Conservation (phyloP, 1,140 invertebrate genomes). For the Lepidurus couesii region DNA sequence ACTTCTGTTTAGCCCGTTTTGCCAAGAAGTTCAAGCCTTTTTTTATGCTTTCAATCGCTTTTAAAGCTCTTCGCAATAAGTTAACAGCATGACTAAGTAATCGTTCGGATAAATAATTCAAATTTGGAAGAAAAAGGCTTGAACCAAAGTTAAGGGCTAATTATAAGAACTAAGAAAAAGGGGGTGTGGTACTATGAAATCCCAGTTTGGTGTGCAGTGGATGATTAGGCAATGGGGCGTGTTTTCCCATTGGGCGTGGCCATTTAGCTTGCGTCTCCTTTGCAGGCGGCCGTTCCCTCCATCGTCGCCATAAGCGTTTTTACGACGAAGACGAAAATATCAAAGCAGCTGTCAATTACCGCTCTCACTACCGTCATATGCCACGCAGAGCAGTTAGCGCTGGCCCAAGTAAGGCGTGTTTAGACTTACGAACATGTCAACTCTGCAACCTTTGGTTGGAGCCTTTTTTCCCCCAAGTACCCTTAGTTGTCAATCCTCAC, state of each 20-base stretch:
- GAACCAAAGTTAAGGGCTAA: constrained; percentile 7
- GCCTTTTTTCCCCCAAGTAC: not conserved
- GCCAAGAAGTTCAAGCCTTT: constrained; percentile 21
- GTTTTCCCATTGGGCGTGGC: constrained; percentile 15
- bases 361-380: constrained; percentile 28
- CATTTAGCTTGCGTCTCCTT: constrained; percentile 28
- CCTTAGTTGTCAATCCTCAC: not conserved
- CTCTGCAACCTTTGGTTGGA: not conserved
- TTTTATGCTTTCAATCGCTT: not conserved
- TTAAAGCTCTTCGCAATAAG: not conserved
- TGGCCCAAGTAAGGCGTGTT: constrained; percentile 19
- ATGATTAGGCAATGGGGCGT: not conserved
- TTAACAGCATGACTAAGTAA: not conserved
- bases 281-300: not conserved
- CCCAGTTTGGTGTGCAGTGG: constrained; percentile 12
- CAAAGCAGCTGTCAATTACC: constrained; percentile 3
- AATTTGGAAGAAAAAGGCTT: constrained; percentile 6
- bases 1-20: constrained; percentile 1
- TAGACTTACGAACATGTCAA: not conserved
- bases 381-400: constrained; percentile 24
- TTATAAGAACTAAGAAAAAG: too few relatives aligned
- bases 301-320: constrained; percentile 16
- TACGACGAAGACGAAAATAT: constrained; percentile 25
- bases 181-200: not conserved
- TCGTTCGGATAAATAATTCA: not conserved